Base-by-base conservation (phyloP, 2,888 invertebrate species). In the Tipula confusa region DNA sequence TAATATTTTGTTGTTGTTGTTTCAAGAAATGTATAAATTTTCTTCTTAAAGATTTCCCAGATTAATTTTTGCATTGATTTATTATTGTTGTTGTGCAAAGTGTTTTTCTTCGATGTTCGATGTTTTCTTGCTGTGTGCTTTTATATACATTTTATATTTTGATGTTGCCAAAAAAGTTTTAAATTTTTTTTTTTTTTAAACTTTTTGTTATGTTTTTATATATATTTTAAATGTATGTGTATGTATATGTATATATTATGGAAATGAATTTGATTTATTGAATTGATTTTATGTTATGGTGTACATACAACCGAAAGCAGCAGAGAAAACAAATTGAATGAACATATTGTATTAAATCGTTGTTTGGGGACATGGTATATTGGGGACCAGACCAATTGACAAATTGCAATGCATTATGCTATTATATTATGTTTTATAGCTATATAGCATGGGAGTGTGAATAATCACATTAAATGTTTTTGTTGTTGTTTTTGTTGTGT, bases 11-110 rank as follows among this genome's bases (percentile, higher is more conserved):
- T 64, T 43, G 43, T 43, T 43, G 43, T 43, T 43, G 43, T 43
- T 43, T 15, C 15, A 43, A 64, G 9, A 24, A 64, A 24, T 64
- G 18, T 24, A 24, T n/a, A n/a, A n/a, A n/a, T 64, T 64, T 18
- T 64, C 18, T 18, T 64, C 64, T 64, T 64, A 13, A 64, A 64
- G 64, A 43, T 43, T 43, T 43, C n/a, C n/a, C 4, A 43, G 43
- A 64, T 64, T 43, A 64, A 64, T 64, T 64, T 64, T 64, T 64
- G 64, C 64, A 64, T 64, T 64, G 64, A 64, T 64, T 24, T 64
- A 64, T 64, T 64, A 24, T 64, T 24, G 64, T 24, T 64, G 33
- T 33, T 33, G 33, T 3, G 64, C 64, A 64, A 64, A 64, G 24
- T 64, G 64, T 64, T 15, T 43, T 43, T 4, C 15, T 43, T 4